Conservation (phyloP, 2,888 invertebrate species). For the Zygothrica quintamaculata region DNA sequence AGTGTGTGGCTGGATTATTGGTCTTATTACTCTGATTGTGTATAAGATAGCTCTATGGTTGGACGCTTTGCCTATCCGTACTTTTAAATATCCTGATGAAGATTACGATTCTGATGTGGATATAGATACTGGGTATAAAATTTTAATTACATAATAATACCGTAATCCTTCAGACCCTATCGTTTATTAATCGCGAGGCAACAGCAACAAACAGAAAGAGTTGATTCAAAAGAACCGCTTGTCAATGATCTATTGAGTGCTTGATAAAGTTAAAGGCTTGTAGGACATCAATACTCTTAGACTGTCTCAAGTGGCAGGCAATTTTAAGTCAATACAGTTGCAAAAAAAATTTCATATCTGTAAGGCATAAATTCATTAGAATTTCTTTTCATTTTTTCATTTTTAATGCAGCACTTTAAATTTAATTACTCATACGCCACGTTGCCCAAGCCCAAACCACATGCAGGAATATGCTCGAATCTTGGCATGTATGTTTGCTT, state of each 20-base stretch:
- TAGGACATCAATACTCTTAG: constrained; percentile 47
- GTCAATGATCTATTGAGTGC: constrained; percentile 48
- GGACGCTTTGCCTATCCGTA: constrained; percentile 20
- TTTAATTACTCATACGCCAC: constrained; percentile 60
- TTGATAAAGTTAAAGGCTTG: constrained; percentile 23
- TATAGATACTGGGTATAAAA: constrained; percentile 14
- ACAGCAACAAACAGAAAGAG: background rate
- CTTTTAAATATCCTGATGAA: constrained; percentile 22
- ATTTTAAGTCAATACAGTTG: constrained; percentile 25
- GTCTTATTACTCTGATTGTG: constrained; percentile 42
- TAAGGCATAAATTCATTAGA: constrained; percentile 51
- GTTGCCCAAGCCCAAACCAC: constrained; percentile 17
- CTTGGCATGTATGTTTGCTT: constrained; percentile 56
- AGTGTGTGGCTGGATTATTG: constrained; percentile 63
- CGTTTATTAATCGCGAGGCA: background rate
- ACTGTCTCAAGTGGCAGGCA: constrained; percentile 56
- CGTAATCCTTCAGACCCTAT: constrained; percentile 1
- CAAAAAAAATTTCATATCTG: constrained; percentile 4
- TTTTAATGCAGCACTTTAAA: constrained; percentile 50
- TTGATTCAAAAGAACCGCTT: constrained; percentile 16
- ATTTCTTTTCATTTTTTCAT: constrained; percentile 22
- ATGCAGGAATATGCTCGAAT: constrained; percentile 26
- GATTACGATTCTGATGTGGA: constrained; percentile 52
- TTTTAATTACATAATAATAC: too few relatives aligned
- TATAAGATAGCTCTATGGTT: constrained; percentile 44